Evolutionary conservation across 2,888 invertebrate species (phyloP).

Genomic region (Heteromurus nitidus): DNA sequence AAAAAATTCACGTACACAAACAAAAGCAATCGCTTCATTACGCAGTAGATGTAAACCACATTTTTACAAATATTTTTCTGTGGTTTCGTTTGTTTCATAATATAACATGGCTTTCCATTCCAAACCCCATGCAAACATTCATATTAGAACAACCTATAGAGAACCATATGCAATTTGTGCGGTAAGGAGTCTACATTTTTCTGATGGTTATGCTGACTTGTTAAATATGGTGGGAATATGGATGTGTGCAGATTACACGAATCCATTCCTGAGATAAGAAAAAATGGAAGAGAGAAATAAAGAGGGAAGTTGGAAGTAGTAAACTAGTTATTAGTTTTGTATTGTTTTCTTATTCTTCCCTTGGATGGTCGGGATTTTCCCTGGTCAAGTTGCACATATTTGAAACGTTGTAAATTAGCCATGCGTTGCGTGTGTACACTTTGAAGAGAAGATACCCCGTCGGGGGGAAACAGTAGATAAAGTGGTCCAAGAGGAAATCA

Average conservation of each 20-base stretch:
- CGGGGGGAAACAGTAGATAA: background rate
- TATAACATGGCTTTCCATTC: too few relatives aligned
- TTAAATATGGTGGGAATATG: slow-evolving; percentile 28
- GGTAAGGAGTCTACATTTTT: too few relatives aligned
- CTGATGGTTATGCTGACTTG: too few relatives aligned
- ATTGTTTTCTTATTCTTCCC: slow-evolving; percentile 13
- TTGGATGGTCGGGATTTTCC: slow-evolving; percentile 49
- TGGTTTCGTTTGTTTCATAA: too few relatives aligned
- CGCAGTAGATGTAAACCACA: too few relatives aligned
- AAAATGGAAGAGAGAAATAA: background rate
- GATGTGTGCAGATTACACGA: slow-evolving; percentile 32
- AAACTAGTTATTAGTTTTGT: background rate
- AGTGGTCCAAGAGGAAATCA: slow-evolving; percentile 58
- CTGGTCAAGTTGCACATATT: slow-evolving; percentile 25
- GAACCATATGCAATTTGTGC: too few relatives aligned
- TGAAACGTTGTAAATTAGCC: background rate
- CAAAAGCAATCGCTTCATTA: too few relatives aligned
- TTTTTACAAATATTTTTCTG: too few relatives aligned
- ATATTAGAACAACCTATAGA: too few relatives aligned
- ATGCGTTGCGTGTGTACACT: background rate
- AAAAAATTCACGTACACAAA: too few relatives aligned
- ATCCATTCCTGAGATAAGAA: too few relatives aligned
- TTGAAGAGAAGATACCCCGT: slow-evolving; percentile 2
- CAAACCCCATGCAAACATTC: too few relatives aligned
- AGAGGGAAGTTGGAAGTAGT: background rate